Conservation (phyloP, 2,888 invertebrate species). For the Venustoraphidia nigricollis region DNA sequence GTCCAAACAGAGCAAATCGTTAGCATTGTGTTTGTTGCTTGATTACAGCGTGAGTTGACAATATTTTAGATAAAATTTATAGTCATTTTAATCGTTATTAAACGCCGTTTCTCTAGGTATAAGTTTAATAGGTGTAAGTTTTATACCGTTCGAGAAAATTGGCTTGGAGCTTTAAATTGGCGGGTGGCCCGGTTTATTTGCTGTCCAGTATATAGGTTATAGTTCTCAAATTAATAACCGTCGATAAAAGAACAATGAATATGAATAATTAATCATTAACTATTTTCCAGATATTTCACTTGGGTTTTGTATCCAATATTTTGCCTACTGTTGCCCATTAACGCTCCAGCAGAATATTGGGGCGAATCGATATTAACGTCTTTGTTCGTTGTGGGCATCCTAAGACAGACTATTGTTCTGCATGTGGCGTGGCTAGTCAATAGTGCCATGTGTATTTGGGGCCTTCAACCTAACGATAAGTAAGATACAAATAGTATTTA, state of each 20-base stretch:
- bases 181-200: too few species aligned
- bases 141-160: too few species aligned
- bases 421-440: slow-evolving; percentile 58
- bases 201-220: too few species aligned
- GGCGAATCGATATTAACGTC: slow-evolving; percentile 46
- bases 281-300: slow-evolving; percentile 43
- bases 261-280: not conserved
- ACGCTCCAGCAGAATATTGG: slow-evolving; percentile 68
- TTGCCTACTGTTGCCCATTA: slow-evolving; percentile 52
- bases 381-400: slow-evolving; percentile 49
- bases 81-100: too few species aligned
- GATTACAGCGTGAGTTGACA: too few species aligned
- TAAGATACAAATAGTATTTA: slow-evolving; percentile 29
- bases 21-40: too few species aligned
- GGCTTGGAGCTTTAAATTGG: too few species aligned
- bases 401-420: slow-evolving; percentile 46
- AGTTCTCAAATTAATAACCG: not conserved
- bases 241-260: not conserved
- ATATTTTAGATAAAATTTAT: too few species aligned
- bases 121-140: too few species aligned
- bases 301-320: slow-evolving; percentile 49
- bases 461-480: slow-evolving; percentile 52
- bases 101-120: too few species aligned
- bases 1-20: too few species aligned
- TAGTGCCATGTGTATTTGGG: slow-evolving; percentile 59